phyloP scores from a whole-genome alignment of 2,113 vertebrate genomes.

The Jacana jacana region DNA sequence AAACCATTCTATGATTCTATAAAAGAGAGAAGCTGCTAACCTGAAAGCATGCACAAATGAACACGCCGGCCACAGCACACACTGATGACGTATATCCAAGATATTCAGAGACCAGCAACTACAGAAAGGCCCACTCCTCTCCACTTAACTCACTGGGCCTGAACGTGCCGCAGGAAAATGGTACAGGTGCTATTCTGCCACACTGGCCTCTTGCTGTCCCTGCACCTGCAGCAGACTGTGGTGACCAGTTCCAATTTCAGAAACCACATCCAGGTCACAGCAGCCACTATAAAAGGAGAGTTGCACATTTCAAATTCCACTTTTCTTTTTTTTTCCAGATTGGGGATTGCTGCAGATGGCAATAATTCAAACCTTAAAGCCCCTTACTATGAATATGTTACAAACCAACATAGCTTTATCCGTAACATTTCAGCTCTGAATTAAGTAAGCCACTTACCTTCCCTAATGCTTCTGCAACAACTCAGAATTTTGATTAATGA shows the following conservation, averaged over 20 bases:
- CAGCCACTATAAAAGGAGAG: not conserved
- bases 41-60: not conserved
- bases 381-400: not conserved
- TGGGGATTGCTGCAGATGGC: not conserved
- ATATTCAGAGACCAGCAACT: not conserved
- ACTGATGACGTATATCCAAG: not conserved
- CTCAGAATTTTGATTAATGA: not conserved
- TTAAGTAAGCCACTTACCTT: constrained; percentile 19
- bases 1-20: not conserved
- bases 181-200: not conserved
- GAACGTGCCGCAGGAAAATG: not conserved
- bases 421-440: not conserved
- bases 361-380: constrained; percentile 4
- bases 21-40: not conserved
- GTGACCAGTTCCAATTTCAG: not conserved
- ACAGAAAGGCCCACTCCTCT: not conserved
- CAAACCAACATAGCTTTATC: not conserved
- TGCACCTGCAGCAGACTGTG: not conserved
- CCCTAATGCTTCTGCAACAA: not conserved
- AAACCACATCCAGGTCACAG: not conserved
- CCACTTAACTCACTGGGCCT: not conserved
- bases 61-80: not conserved
- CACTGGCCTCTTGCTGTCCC: not conserved
- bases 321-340: not conserved
- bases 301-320: not conserved